These are phyloP conservation scores for Electrona antarctica DNA, from an alignment of 2,113 vertebrate genomes.

Conservation along the genomic window DNA sequence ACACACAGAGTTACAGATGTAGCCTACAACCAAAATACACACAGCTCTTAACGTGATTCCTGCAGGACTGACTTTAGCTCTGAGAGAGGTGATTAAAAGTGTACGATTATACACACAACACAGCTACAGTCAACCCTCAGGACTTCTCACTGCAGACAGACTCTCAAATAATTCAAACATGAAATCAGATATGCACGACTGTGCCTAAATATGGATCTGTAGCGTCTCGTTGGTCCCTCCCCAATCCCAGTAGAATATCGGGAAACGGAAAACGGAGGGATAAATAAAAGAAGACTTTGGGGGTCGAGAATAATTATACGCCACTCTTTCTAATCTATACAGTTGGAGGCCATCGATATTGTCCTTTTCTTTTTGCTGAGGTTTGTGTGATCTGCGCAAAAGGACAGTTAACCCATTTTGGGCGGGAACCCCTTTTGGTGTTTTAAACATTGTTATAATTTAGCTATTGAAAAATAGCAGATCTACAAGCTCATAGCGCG, in stretches of 20 bases:
- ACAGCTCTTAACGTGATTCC: conserved; percentile 8
- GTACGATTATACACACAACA: conserved; percentile 41
- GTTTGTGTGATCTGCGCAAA: too few species aligned
- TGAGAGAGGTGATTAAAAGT: conserved; percentile 63
- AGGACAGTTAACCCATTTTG: too few species aligned
- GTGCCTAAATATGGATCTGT: conserved; percentile 65
- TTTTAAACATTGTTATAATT: too few species aligned
- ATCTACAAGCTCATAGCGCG: too few species aligned
- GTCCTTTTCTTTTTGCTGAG: too few species aligned
- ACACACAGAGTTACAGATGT: not conserved
- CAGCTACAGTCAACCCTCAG: conserved; percentile 52
- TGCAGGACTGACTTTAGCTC: conserved; percentile 43
- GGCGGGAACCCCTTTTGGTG: too few species aligned
- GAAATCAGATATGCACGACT: conserved; percentile 58
- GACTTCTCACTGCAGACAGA: conserved; percentile 40
- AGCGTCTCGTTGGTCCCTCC: conserved; percentile 38
- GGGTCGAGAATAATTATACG: conserved; percentile 73
- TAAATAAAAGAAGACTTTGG: conserved; percentile 79
- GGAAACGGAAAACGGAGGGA: conserved; percentile 64
- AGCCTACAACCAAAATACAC: too few species aligned
- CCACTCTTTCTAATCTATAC: conserved; percentile 78
- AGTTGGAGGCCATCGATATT: too few species aligned
- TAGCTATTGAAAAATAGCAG: too few species aligned
- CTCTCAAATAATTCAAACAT: conserved; percentile 62
- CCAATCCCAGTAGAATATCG: conserved; percentile 62